Conservation (phyloP, 1,140 invertebrate genomes). For the Riptortus pedestris region DNA sequence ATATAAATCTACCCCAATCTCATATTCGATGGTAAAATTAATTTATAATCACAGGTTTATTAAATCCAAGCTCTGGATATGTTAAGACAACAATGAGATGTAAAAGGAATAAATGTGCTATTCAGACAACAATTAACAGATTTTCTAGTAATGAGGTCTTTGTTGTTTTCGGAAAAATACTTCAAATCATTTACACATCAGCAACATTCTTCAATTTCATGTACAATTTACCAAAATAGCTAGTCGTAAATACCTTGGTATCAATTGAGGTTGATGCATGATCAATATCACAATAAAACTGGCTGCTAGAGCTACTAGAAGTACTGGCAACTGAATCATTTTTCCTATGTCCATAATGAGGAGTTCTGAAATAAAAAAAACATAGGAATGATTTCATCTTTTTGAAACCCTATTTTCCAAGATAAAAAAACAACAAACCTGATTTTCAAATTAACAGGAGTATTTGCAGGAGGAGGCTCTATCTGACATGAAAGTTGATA, state of each 20-base stretch:
- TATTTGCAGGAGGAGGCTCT: slow-evolving; percentile 51
- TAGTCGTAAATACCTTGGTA: slow-evolving; percentile 35
- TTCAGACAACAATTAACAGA: too few relatives aligned
- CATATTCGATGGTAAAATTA: too few relatives aligned
- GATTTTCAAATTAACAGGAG: slow-evolving; percentile 22
- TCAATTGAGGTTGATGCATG: slow-evolving; percentile 48
- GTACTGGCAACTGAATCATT: slow-evolving; percentile 85
- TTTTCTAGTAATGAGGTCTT: too few relatives aligned
- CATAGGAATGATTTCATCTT: background rate
- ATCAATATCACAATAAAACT: slow-evolving; percentile 74
- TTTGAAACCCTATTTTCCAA: background rate
- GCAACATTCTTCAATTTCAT: background rate
- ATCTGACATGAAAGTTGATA: slow-evolving; percentile 85
- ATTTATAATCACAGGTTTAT: too few relatives aligned
- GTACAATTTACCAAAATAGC: background rate
- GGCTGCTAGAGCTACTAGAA: slow-evolving; percentile 72
- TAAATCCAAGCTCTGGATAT: too few relatives aligned
- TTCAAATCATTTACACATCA: too few relatives aligned
- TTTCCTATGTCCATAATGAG: slow-evolving; percentile 57
- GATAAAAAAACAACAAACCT: background rate
- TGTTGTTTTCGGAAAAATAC: too few relatives aligned
- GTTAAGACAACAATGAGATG: too few relatives aligned
- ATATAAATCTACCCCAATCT: too few relatives aligned
- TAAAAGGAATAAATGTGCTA: too few relatives aligned
- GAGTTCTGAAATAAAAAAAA: slow-evolving; percentile 5